Evolutionary conservation across 2,797 vertebrate genomes (phyloP), one percentile per base, ranked within the genome.

Genomic region (Scarus forsteni): DNA sequence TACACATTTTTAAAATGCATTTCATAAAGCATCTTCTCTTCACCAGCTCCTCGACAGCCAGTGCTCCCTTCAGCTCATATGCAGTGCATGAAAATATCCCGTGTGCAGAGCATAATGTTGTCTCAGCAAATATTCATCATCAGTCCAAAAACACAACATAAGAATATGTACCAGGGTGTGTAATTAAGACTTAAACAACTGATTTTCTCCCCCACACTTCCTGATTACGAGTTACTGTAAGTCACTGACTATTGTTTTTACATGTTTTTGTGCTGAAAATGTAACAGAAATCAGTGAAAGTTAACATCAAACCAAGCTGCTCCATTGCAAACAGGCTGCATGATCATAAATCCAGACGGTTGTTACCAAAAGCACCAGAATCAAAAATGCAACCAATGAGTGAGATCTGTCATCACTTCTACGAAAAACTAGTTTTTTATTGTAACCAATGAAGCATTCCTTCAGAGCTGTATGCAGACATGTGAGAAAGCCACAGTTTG

Each of bases 1-100:
- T 73, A 61, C 61, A 85, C 71, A 84, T 83, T 65, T 85, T 69
- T 73, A 74, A 84, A 87, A 80, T 66, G 58, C 40, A 78, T 36
- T 75, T 84, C 18, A 76, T 79, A 54, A 75, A 76, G 75, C 68
- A 82, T 60, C 57, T 54, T 57, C 40, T 75, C 50, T 48, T 62
- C 19, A 58, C 60, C 3, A 15, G 56, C 65, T 60, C 38, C 59
- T 52, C 46, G 60, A 63, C 18, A 38, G 67, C 42, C 7, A 62
- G 43, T 19, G 45, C 60, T 78, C 56, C 57, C 56, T 63, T 64
- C 53, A 68, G 66, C 54, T 68, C 66, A 55, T 62, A 35, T 2
- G n/a, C 1, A 43, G 64, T 27, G 73, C 64, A 69, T 70, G 16
- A 69, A 65, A 66, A 75, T 42, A 65, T 48, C 10, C 38, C 34